Evolutionary conservation across 2,888 invertebrate species (phyloP), one percentile per base, ranked within the genome.

Genomic region (Neoitamus cyanurus): DNA sequence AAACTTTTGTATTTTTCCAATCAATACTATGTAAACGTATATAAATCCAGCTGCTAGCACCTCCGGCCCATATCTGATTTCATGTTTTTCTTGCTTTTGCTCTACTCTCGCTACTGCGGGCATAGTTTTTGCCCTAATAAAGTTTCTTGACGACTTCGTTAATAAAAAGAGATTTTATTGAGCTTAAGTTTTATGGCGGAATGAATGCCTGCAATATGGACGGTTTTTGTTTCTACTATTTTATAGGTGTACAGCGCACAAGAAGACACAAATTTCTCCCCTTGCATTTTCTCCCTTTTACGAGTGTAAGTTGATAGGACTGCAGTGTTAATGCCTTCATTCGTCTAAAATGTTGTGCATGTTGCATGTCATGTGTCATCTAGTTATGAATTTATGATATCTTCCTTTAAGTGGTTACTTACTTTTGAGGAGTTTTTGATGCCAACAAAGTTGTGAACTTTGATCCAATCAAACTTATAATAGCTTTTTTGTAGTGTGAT

Each of bases 1-100:
- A 58, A 58, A 58, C 58, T 58, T 58, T 58, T 58, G 58, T 58
- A 58, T 58, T 58, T 58, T 58, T 58, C 58, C 58, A 58, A 58
- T 58, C 58, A 58, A 58, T 58, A 58, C 58, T 15, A 58, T 58
- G 58, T 58, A 58, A 58, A 58, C 58, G 58, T 58, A 58, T 58
- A 58, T 58, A 58, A 58, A 58, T 58, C 58, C 58, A 58, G 15
- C 58, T 58, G 58, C 20, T 58, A 58, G 58, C 58, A 58, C 58
- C 58, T 58, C 25, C 58, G 7, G 58, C 20, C 58, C 20, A 20
- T 58, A 58, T 58, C 58, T 58, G 20, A 20, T 58, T 58, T 58
- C 20, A 20, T 58, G 58, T 15, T 20, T 48, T 58, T 58, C 58
- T 58, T 58, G 1, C 7, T 25, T 11, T 25, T 25, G 58, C 58